Evolutionary conservation across 2,888 invertebrate species (phyloP), one percentile per base, ranked within the genome.

Genomic region (Nysson spinosus): DNA sequence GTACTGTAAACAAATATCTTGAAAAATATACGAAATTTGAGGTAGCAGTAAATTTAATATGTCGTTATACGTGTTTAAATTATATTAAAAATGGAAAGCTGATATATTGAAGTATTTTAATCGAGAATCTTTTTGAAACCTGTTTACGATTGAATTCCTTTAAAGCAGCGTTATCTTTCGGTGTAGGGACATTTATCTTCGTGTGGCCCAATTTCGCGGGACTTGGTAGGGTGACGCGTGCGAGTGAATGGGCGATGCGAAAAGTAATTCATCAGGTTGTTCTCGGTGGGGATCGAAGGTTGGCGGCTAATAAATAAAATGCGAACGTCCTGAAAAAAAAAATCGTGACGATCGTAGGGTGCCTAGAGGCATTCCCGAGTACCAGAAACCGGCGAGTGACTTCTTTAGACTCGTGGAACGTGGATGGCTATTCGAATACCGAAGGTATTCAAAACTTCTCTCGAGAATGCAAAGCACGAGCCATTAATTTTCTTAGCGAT

Each of bases 401-500:
- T 57, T 51, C 42, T 54, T 40, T 56, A 28, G n/a, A n/a, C 35
- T 49, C 40, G 49, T 39, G 50, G 57, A 65, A 65, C 66, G 49
- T 64, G 43, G 58, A 66, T 46, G 58, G 50, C 40, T 46, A 42
- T 43, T 49, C 57, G 46, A 43, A 44, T 57, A 43, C 57, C 50
- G 46, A 49, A 55, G 68, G 64, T 64, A 72, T 77, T 75, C 62
- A 58, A 73, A 75, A 72, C 70, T 69, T 70, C 69, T 69, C 52
- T 17, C 22, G 58, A 44, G 71, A 72, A 76, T 78, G 69, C 76
- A 68, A 77, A 72, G 69, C 71, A 63, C 71, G 71, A 52, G 51
- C 74, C 76, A 76, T 78, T 75, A 73, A 78, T 79, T 78, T 76
- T 67, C 72, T 72, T 63, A 64, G 64, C 65, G 65, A 76, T 71